Percentiles rank a stretch among this genome's conserved stretches.
Evolutionary conservation across 2,888 invertebrate genomes (phyloP).

Genomic region (Chromoteleia sp.): DNA sequence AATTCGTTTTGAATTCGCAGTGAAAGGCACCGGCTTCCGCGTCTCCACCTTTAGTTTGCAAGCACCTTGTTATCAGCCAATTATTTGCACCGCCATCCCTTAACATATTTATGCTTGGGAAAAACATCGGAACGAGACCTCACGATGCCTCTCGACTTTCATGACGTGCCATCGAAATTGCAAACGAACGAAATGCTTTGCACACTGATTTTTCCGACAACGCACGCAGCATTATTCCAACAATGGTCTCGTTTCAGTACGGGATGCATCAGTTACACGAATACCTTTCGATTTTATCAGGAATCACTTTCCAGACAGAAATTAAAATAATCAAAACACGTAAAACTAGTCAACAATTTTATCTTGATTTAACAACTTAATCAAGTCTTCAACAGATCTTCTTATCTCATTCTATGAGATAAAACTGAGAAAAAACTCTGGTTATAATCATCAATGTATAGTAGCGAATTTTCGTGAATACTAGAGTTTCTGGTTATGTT

Average conservation of each 20-base stretch:
- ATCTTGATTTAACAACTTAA: background rate
- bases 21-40: slow-evolving; percentile 52
- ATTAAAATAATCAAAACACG: background rate
- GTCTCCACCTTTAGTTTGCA: slow-evolving; percentile 53
- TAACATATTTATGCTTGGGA: slow-evolving; percentile 49
- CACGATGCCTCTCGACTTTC: slow-evolving; percentile 50
- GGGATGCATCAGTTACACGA: slow-evolving; percentile 39
- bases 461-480: too few relatives aligned
- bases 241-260: slow-evolving; percentile 36
- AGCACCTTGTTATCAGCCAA: slow-evolving; percentile 71
- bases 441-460: too few relatives aligned
- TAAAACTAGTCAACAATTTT: background rate
- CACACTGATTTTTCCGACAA: slow-evolving; percentile 41
- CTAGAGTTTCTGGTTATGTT: too few relatives aligned
- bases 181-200: slow-evolving; percentile 56
- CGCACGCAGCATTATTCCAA: slow-evolving; percentile 33
- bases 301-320: background rate
- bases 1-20: slow-evolving; percentile 22
- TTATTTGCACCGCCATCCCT: slow-evolving; percentile 63
- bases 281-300: slow-evolving; percentile 24
- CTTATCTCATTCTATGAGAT: too few relatives aligned
- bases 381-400: too few relatives aligned
- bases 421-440: too few relatives aligned
- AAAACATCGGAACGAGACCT: slow-evolving; percentile 49
- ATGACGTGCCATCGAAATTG: slow-evolving; percentile 53